Percentiles rank a stretch among this genome's conserved stretches.
Evolutionary conservation across 2,113 vertebrate species (phyloP).

Genomic region (Gopherus flavomarginatus): DNA sequence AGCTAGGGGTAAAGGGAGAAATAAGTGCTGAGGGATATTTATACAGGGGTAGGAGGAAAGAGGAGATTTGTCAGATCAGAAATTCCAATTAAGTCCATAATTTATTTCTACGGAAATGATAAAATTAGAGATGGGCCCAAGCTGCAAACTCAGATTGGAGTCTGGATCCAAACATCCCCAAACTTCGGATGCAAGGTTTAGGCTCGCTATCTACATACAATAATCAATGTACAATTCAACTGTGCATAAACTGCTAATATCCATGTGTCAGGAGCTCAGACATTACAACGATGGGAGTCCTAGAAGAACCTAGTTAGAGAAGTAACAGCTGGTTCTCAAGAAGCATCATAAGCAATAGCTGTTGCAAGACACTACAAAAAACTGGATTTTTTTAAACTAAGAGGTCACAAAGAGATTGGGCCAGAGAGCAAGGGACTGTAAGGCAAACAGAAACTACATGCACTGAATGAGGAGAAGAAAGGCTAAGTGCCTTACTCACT

Average conservation of each 20-base stretch:
- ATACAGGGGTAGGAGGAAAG: background rate
- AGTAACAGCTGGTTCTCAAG: background rate
- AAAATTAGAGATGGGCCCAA: slow-evolving; percentile 51
- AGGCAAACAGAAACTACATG: background rate
- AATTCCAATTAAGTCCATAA: slow-evolving; percentile 73
- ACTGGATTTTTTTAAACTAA: fast-evolving
- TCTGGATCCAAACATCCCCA: background rate
- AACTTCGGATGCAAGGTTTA: fast-evolving
- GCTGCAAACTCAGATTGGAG: background rate
- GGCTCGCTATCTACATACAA: fast-evolving
- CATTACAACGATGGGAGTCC: background rate
- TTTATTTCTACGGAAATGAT: slow-evolving; percentile 68
- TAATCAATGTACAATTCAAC: fast-evolving
- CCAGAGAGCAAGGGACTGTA: background rate
- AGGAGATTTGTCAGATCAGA: slow-evolving; percentile 23
- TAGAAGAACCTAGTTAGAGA: background rate
- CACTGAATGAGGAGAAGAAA: background rate
- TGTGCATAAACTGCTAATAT: background rate
- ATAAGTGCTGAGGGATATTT: slow-evolving; percentile 70
- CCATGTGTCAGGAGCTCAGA: background rate
- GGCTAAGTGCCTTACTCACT: background rate
- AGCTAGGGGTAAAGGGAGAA: slow-evolving; percentile 71
- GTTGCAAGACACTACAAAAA: background rate
- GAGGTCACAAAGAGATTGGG: background rate
- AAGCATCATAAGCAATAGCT: fast-evolving